Conservation (phyloP, 2,888 invertebrate genomes). For the Ptychoptera albimana region DNA sequence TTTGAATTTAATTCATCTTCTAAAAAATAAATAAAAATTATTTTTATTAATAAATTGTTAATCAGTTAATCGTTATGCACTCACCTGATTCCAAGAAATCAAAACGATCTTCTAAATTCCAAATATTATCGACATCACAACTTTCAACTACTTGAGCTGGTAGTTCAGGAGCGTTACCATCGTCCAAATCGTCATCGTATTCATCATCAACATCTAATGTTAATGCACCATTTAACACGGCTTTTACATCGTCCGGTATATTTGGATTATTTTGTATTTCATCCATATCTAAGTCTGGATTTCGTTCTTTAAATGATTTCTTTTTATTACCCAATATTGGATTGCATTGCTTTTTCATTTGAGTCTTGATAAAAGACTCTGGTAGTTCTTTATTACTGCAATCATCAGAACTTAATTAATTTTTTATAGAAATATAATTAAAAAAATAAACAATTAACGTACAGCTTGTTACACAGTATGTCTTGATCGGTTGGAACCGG, state of each 20-base stretch:
- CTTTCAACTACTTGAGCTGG: slow-evolving; percentile 19
- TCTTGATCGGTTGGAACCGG: slow-evolving; percentile 47
- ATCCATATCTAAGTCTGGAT: slow-evolving; percentile 30
- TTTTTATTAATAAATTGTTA: neutral
- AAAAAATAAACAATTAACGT: slow-evolving; percentile 32
- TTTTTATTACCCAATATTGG: slow-evolving; percentile 24
- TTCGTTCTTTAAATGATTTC: slow-evolving; percentile 30
- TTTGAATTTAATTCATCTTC: slow-evolving; percentile 22
- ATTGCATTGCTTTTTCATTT: slow-evolving; percentile 31
- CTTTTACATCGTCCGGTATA: slow-evolving; percentile 30
- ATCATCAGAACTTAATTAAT: neutral
- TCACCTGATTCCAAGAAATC: neutral
- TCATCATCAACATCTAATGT: slow-evolving; percentile 23
- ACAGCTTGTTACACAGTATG: slow-evolving; percentile 63
- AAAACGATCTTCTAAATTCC: slow-evolving; percentile 22
- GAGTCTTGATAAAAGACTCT: slow-evolving; percentile 19
- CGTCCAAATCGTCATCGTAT: slow-evolving; percentile 14
- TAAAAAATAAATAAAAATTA: slow-evolving; percentile 1
- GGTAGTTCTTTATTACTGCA: slow-evolving; percentile 14
- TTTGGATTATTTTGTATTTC: slow-evolving; percentile 31
- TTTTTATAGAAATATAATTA: neutral
- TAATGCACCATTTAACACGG: slow-evolving; percentile 27
- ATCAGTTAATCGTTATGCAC: neutral
- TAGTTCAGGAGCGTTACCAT: slow-evolving; percentile 14
- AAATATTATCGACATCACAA: slow-evolving; percentile 26